Evolutionary conservation across 1,140 invertebrate genomes (phyloP).

Genomic region (Apis florea): DNA sequence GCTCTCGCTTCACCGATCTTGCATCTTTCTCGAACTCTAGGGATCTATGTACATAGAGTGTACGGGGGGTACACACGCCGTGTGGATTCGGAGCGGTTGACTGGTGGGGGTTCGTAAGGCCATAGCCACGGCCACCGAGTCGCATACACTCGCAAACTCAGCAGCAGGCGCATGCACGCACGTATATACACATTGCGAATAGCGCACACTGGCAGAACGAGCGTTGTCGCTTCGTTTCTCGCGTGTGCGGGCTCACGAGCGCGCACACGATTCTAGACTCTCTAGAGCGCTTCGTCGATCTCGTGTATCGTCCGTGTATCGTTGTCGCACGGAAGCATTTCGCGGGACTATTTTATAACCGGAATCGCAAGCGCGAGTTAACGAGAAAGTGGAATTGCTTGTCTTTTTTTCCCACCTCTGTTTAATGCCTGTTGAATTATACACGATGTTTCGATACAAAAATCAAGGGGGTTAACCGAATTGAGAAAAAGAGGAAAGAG

Average conservation of each 20-base stretch:
- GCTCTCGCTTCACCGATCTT: conserved; percentile 27
- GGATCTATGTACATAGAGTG: conserved; percentile 49
- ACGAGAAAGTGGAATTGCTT: conserved; percentile 29
- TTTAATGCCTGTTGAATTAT: background rate
- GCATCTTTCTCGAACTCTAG: conserved; percentile 24
- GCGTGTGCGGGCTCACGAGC: conserved; percentile 10
- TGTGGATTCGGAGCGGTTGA: conserved; percentile 53
- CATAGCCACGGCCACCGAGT: conserved; percentile 80
- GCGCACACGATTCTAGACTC: conserved; percentile 12
- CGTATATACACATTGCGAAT: conserved; percentile 12
- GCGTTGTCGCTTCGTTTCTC: conserved; percentile 56
- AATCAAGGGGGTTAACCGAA: background rate
- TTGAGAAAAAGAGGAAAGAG: too few relatives aligned
- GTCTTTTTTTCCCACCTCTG: background rate
- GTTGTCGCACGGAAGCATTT: conserved; percentile 35
- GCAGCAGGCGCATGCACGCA: conserved; percentile 50
- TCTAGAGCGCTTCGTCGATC: conserved; percentile 24
- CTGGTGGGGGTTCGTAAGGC: conserved; percentile 72
- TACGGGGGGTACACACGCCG: conserved; percentile 45
- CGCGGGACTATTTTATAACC: conserved; percentile 17
- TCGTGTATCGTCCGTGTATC: conserved; percentile 37
- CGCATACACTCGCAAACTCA: conserved; percentile 53
- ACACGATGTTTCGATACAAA: too few relatives aligned
- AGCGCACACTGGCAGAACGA: background rate
- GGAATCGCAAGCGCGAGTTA: conserved; percentile 1